phyloP scores from a whole-genome alignment of 2,797 vertebrate species.

The Thunnus albacares region DNA sequence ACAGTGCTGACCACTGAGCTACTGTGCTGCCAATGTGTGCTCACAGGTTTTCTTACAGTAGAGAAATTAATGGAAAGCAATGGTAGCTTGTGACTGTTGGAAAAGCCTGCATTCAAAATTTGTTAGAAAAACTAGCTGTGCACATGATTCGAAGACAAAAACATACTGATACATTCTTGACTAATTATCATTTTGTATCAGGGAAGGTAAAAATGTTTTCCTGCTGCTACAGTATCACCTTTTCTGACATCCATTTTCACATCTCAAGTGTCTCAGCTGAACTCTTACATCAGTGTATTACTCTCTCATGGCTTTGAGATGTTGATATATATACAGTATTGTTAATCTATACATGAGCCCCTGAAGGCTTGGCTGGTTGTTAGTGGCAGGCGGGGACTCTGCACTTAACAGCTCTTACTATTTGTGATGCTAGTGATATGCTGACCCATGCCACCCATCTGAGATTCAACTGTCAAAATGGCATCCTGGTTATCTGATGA shows the following conservation, averaged over 20 bases:
- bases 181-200: not conserved
- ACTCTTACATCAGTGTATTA: not conserved
- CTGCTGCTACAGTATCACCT: not conserved
- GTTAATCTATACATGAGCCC: conserved; percentile 36
- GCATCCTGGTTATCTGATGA: conserved; percentile 83
- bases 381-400: conserved; percentile 42
- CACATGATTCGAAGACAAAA: too few species aligned
- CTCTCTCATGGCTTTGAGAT: conserved; percentile 3
- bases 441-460: conserved; percentile 73
- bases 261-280: not conserved
- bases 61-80: too few species aligned
- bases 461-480: conserved; percentile 81
- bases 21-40: too few species aligned
- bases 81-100: too few species aligned
- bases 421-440: conserved; percentile 75
- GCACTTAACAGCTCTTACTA: conserved; percentile 74
- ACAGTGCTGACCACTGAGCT: too few species aligned
- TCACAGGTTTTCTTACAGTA: too few species aligned
- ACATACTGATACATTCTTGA: not conserved
- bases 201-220: not conserved
- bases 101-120: too few species aligned
- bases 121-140: too few species aligned
- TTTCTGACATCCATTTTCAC: not conserved
- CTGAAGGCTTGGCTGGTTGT: conserved; percentile 40
- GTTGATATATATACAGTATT: conserved; percentile 28